Base-by-base conservation (phyloP, 2,797 vertebrate species). In the Halcyon chelicuti region DNA sequence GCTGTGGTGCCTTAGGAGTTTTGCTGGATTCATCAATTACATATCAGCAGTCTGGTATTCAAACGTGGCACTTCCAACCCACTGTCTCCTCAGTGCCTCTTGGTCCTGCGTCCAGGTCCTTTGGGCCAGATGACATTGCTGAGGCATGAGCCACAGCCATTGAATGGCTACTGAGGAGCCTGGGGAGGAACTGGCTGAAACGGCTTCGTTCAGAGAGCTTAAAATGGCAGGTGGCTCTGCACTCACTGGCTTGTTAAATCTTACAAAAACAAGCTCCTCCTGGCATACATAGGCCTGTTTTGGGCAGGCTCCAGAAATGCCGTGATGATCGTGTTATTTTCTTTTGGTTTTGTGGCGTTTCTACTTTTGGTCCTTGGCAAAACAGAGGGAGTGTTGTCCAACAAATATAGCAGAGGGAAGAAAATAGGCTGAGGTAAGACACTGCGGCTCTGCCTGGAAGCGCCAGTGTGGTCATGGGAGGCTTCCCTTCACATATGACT, bases 41-140 rank as follows among this genome's bases (percentile, higher is more conserved):
- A 62, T 94, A 78, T 96, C 94, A 95, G 73, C 91, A 81, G 94
- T 96, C 93, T 95, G 96, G 96, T 78, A 97, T 97, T 97, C 52
- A 17, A 87, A 72, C 0, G 4, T 18, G 62, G 47, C 1, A 28
- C 70, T 96, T 96, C 94, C 95, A 96, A 55, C 93, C 95, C 96
- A 86, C 93, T 88, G 95, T 95, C 93, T 95, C 51, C 82, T 73
- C 68, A 28, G 90, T 3, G 14, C 93, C 1, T 22, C 90, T 52
- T 8, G 71, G 19, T 85, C 90, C 62, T 67, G 15, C 17, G 52
- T 65, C 44, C 88, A 31, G 76, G 57, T 71, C 88, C 89, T 88
- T 85, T 22, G 78, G 85, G 91, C 89, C 93, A 95, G 94, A 96
- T 93, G 92, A 26, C 93, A 88, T 96, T 95, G 88, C 88, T 95